Conservation (phyloP, 2,113 vertebrate genomes). For the Pelecanus crispus region DNA sequence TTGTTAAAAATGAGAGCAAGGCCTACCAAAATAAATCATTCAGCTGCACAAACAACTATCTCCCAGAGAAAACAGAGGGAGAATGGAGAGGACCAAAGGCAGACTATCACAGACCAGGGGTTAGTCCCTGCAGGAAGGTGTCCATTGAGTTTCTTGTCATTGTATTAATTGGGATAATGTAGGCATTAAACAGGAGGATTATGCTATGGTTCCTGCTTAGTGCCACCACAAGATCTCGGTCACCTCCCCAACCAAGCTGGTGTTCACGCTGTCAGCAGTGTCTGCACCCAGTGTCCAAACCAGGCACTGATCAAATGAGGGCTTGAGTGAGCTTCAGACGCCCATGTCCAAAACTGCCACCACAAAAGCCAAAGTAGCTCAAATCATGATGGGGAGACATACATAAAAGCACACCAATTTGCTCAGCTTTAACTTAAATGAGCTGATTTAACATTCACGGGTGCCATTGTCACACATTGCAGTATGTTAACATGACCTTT, state of each 20-base stretch:
- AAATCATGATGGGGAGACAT: rapidly evolving
- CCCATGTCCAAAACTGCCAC: background rate
- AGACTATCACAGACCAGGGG: background rate
- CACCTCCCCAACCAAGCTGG: background rate
- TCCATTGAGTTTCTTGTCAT: background rate
- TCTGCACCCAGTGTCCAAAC: background rate
- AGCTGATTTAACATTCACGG: background rate
- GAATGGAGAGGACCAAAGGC: background rate
- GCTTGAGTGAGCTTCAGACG: background rate
- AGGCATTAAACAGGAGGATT: background rate
- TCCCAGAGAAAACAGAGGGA: background rate
- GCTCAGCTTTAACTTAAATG: background rate
- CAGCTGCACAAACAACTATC: background rate
- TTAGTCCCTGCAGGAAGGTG: background rate
- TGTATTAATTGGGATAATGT: rapidly evolving
- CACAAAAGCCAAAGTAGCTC: background rate
- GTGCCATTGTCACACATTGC: background rate
- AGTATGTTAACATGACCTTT: background rate
- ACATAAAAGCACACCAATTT: background rate
- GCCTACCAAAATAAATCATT: background rate
- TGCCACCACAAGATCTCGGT: background rate
- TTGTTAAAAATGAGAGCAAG: background rate
- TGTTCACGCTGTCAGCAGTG: background rate
- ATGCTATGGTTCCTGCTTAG: background rate
- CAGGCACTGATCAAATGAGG: background rate